Base-by-base conservation (phyloP, 1,140 invertebrate species). In the Adelges cooleyi region DNA sequence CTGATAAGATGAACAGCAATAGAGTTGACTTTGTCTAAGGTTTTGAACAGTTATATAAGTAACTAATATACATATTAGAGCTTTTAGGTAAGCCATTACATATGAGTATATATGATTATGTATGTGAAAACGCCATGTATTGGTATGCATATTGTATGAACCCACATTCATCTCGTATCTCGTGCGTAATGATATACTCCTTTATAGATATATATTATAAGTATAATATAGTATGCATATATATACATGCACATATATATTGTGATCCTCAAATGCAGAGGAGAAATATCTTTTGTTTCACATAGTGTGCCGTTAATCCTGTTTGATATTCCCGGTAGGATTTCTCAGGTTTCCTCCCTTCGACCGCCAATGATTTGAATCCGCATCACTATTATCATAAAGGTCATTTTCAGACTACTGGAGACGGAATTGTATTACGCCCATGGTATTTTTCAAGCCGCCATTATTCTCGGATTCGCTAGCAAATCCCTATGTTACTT, bases 311-410 rank as follows among this genome's bases (percentile, higher is more conserved):
- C 15, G 6, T 18, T 62, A 62, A 62, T 62, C 56, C 42, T 62
- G 25, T 62, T 62, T 62, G 42, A 62, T 62, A 62, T 62, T 62
- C 25, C 17, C 15, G 11, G 56, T 48, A 1, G 18, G 56, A 62
- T 48, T 48, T 62, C 17, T 46, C 18, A 46, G 40, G 4, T 27
- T 0, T 17, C 17, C 29, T 33, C 2, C 11, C 6, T 29, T 62
- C 13, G 13, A 29, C 6, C 3, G 44, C 10, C 4, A 62, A 48
- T 46, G 42, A 22, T 62, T 59, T 22, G 33, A 46, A 0, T 44
- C 13, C 2, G 18, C 17, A 25, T n/a, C 23, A n/a, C 13, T 17
- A 42, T 29, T 46, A 29, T 59, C 25, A 29, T 29, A 46, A 42
- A 33, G 25, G n/a, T 20, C 17, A 46, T 59, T 56, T 56, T 2